These are phyloP conservation scores for Erebia ligea DNA, from an alignment of 2,888 invertebrate genomes.

Conservation along the genomic window DNA sequence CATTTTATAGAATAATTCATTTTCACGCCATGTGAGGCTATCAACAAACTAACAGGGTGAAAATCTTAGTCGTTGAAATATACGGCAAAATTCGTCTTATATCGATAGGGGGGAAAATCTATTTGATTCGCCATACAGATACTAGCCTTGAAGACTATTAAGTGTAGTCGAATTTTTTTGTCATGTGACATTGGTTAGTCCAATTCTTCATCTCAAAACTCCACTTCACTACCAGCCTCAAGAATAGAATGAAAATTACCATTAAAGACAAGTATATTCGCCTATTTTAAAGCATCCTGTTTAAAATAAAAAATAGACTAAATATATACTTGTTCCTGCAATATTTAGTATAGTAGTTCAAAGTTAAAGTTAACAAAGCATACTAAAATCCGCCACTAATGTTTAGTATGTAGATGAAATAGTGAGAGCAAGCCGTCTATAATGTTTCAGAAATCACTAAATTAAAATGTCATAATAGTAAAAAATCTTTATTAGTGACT, in stretches of 20 bases:
- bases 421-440: slow-evolving; percentile 31
- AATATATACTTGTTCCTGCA: background rate
- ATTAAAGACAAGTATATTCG: background rate
- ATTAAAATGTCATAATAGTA: slow-evolving; percentile 15
- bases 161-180: too few species aligned
- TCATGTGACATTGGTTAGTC: too few species aligned
- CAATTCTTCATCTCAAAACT: background rate
- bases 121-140: background rate
- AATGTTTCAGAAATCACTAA: slow-evolving; percentile 22
- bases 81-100: background rate
- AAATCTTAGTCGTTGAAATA: slow-evolving; percentile 12
- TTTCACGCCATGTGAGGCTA: slow-evolving; percentile 40
- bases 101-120: background rate
- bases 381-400: slow-evolving; percentile 5
- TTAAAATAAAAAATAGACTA: background rate
- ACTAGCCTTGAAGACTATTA: background rate
- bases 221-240: background rate
- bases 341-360: slow-evolving; percentile 7
- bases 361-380: slow-evolving; percentile 12
- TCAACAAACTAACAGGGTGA: slow-evolving; percentile 34
- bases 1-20: slow-evolving; percentile 53
- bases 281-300: background rate
- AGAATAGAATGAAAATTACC: background rate
- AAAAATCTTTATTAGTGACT: slow-evolving; percentile 22
- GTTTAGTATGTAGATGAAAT: slow-evolving; percentile 27